Conservation (phyloP, 2,797 vertebrate genomes). For the Lepilemur ruficaudatus region DNA sequence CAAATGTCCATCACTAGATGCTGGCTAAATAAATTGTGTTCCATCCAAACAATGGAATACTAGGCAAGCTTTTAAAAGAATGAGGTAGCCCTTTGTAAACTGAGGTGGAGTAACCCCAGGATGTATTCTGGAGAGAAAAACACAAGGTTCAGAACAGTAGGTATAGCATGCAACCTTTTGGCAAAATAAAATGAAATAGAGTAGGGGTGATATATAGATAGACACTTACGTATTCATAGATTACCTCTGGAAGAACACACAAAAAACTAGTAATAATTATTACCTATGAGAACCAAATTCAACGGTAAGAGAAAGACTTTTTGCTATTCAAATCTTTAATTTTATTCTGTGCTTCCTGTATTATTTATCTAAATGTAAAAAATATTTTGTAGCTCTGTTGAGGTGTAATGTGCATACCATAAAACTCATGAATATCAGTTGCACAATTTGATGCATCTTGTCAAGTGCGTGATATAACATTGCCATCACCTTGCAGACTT, state of each 20-base stretch:
- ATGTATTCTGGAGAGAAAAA: not conserved
- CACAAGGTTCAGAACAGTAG: not conserved
- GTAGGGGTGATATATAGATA: not conserved
- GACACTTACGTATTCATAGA: fast-evolving
- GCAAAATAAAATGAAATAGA: not conserved
- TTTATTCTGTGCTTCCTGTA: not conserved
- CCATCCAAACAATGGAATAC: not conserved
- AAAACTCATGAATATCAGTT: not conserved
- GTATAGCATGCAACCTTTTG: not conserved
- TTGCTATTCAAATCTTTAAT: not conserved
- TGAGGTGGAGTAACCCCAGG: not conserved
- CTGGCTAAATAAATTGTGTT: not conserved
- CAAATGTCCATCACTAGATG: not conserved
- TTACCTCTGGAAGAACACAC: not conserved
- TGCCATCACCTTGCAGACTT: not conserved
- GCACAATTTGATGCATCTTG: too few species aligned
- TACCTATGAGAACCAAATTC: not conserved
- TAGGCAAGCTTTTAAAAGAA: not conserved
- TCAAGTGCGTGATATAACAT: not conserved
- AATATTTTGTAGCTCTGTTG: not conserved
- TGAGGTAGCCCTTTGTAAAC: not conserved
- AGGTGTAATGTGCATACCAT: not conserved
- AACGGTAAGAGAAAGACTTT: not conserved
- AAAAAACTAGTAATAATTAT: not conserved
- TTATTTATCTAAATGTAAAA: not conserved